Conservation (phyloP, 2,113 vertebrate genomes). For the Zosterops pallidus region DNA sequence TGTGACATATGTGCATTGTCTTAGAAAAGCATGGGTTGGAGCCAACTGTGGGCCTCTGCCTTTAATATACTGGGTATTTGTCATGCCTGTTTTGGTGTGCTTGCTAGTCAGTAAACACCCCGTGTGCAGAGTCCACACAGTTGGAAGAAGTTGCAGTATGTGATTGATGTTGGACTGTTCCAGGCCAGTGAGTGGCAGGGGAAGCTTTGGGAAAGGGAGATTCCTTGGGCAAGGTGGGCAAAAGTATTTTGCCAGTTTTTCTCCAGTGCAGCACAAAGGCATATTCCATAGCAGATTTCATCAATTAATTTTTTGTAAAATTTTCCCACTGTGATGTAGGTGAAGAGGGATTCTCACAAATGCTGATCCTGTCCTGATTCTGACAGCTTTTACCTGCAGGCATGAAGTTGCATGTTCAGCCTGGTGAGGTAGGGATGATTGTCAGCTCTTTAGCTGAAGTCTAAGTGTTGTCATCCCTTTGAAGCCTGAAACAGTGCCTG, state of each 20-base stretch:
- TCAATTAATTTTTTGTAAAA: neutral
- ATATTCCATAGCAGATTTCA: neutral
- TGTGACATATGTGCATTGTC: slow-evolving; percentile 74
- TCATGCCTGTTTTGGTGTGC: slow-evolving; percentile 31
- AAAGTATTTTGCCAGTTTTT: neutral
- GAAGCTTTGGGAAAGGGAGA: neutral
- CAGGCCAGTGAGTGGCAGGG: neutral
- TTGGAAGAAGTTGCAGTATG: neutral
- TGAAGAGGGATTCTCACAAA: neutral
- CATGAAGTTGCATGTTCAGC: neutral
- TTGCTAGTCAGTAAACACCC: slow-evolving; percentile 27
- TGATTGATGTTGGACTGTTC: neutral
- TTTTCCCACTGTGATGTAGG: neutral
- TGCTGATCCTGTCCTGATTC: neutral
- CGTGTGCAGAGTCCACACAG: neutral
- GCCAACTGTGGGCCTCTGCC: slow-evolving; percentile 41
- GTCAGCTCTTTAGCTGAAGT: neutral
- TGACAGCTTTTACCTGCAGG: neutral
- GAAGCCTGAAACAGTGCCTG: neutral
- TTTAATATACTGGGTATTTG: slow-evolving; percentile 25
- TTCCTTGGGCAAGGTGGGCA: neutral
- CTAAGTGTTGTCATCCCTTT: neutral
- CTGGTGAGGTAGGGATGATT: neutral
- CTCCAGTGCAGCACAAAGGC: neutral
- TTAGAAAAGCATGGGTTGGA: slow-evolving; percentile 27